These are phyloP conservation scores for Bombus pyrosoma DNA, from an alignment of 1,140 invertebrate species.

Conservation along the genomic window DNA sequence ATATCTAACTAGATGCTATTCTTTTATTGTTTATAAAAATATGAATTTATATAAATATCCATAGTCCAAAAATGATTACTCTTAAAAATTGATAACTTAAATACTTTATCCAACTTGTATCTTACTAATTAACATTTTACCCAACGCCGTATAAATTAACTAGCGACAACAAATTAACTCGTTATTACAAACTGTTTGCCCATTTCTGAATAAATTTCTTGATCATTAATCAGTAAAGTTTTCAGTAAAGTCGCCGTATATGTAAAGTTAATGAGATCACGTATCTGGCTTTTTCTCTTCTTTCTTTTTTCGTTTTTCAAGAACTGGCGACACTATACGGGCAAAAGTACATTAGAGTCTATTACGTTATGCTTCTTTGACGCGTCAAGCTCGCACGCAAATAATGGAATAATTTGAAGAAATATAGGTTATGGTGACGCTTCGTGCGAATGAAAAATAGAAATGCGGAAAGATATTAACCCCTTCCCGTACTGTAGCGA, in stretches of 20 bases:
- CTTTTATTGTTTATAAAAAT: too few species aligned
- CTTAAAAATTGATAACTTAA: too few species aligned
- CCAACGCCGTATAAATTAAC: not conserved
- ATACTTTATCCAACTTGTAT: too few species aligned
- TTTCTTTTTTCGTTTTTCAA: not conserved
- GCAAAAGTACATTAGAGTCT: not conserved
- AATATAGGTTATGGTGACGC: not conserved
- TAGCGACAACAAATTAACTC: not conserved
- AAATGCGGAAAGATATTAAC: not conserved
- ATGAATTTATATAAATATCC: too few species aligned
- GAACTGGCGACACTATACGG: not conserved
- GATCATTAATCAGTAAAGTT: not conserved
- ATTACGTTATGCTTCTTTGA: not conserved
- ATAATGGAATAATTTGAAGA: not conserved
- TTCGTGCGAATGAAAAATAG: not conserved
- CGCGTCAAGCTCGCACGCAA: not conserved
- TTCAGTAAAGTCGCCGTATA: too few species aligned
- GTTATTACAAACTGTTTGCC: not conserved
- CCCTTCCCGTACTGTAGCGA: too few species aligned
- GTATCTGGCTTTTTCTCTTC: not conserved
- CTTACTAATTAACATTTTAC: not conserved
- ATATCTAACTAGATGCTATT: too few species aligned
- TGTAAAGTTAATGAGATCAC: not conserved
- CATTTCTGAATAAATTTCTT: not conserved
- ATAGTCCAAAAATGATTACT: too few species aligned